phyloP scores from a whole-genome alignment of 2,113 vertebrate genomes.

The Larimichthys polyactis region DNA sequence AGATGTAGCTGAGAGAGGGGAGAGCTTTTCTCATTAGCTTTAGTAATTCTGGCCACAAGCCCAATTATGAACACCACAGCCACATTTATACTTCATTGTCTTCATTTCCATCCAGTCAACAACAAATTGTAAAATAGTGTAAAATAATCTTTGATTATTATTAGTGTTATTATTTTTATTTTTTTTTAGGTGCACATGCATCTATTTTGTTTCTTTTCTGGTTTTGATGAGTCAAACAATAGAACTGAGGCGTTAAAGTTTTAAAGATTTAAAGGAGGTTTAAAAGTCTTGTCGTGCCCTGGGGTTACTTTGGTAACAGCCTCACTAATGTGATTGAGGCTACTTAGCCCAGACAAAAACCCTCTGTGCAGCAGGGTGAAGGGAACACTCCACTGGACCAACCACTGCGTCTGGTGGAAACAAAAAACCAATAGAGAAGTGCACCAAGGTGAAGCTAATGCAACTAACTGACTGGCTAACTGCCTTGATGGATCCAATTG shows the following conservation, averaged over 20 bases:
- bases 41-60: constrained; percentile 26
- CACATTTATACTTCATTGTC: constrained; percentile 14
- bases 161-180: too few relatives aligned
- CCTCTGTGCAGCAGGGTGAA: constrained; percentile 7
- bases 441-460: constrained; percentile 46
- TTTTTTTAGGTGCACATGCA: background rate
- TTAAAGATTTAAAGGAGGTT: constrained; percentile 2
- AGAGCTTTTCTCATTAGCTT: constrained; percentile 39
- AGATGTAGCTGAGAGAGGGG: constrained; percentile 5
- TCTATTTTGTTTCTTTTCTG: background rate
- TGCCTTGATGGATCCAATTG: constrained; percentile 35
- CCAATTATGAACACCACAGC: constrained; percentile 22
- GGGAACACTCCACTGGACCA: background rate
- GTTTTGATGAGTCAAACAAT: too few relatives aligned
- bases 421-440: constrained; percentile 8
- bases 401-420: constrained; percentile 6
- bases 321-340: constrained; percentile 37
- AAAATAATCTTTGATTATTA: background rate
- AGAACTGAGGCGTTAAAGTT: too few relatives aligned
- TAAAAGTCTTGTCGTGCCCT: constrained; percentile 16
- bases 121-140: background rate
- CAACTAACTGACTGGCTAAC: constrained; percentile 43
- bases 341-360: constrained; percentile 11
- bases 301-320: constrained; percentile 25
- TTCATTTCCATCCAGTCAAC: background rate